Evolutionary conservation across 1,140 invertebrate genomes (phyloP).

Genomic region (Penaeus indicus): DNA sequence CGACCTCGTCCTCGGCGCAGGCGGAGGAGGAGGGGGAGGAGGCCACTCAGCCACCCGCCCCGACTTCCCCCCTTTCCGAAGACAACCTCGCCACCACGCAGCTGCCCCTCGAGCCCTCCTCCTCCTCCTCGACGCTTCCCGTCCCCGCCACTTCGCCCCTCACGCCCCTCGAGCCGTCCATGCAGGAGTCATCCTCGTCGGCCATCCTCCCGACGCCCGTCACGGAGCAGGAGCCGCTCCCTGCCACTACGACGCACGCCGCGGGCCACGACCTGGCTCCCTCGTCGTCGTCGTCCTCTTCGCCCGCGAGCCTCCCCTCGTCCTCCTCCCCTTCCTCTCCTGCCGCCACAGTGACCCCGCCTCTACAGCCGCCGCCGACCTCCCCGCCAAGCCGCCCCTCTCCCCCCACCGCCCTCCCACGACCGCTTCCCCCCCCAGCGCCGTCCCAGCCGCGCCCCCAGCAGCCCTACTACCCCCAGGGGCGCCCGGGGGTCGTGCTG

Average conservation of each 20-base stretch:
- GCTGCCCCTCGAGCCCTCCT: neutral
- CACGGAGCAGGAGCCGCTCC: neutral
- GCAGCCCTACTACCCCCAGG: constrained; percentile 46
- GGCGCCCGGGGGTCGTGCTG: constrained; percentile 52
- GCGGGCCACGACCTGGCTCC: too few species aligned
- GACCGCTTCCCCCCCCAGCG: neutral
- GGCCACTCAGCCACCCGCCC: too few species aligned
- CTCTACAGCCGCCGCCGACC: constrained; percentile 68
- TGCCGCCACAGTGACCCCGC: constrained; percentile 67
- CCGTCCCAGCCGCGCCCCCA: neutral
- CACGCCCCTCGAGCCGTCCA: constrained; percentile 24
- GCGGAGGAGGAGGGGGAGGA: too few species aligned
- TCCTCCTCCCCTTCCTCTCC: constrained; percentile 39
- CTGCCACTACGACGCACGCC: too few species aligned
- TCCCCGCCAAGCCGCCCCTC: constrained; percentile 62
- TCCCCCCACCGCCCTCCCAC: neutral
- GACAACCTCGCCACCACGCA: neutral
- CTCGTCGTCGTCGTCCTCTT: neutral
- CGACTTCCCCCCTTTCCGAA: neutral
- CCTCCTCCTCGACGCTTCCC: neutral
- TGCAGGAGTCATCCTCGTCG: constrained; percentile 37
- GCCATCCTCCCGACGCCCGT: constrained; percentile 3
- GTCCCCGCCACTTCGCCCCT: neutral
- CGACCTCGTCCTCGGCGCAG: neutral
- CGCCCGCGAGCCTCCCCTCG: neutral